Base-by-base conservation (phyloP, 2,113 vertebrate species). In the Toxotes jaculatrix region DNA sequence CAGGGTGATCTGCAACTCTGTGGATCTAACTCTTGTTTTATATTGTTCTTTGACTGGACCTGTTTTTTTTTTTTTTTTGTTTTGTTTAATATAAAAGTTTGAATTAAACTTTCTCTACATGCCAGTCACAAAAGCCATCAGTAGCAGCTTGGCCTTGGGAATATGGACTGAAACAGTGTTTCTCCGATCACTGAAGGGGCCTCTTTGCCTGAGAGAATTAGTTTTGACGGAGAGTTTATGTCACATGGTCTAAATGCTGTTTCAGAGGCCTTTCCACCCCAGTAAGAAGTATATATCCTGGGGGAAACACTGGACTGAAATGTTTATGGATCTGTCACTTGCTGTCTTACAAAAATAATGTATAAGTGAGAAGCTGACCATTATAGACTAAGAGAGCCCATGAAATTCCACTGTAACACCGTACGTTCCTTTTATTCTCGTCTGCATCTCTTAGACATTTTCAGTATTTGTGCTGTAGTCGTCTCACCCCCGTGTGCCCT, bases 231-330 rank as follows among this genome's bases (percentile, higher is more conserved):
- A 65, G 53, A 66, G 19, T 61, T 77, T 43, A 31, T 5, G 77
- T 84, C 77, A n/a, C 36, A 12, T 67, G 66, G 67, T 85, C 40
- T 57, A 43, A 80, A 85, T 68, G 86, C 80, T 77, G 79, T 91
- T 87, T 80, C 45, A 73, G 59, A 90, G 77, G 77, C 63, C 59
- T 76, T 87, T 83, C 74, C 47, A 77, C 87, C 88, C 88, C 84
- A 81, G 79, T 45, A 57, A 74, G 49, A 73, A 23, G 23, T 49
- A 23, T 68, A 42, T 71, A 36, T 71, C 67, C 76, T 83, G 84
- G 89, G 85, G 87, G 89, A 87, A 90, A 90, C 90, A 93, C 92
- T 91, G 91, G 91, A 92, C 88, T 89, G 84, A 90, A 86, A 81
- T 75, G 72, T 82, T 80, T 74, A 64, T 86, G 59, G 76, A 87